These are phyloP conservation scores for Hestina assimilis DNA, from an alignment of 1,140 invertebrate species.

Conservation along the genomic window DNA sequence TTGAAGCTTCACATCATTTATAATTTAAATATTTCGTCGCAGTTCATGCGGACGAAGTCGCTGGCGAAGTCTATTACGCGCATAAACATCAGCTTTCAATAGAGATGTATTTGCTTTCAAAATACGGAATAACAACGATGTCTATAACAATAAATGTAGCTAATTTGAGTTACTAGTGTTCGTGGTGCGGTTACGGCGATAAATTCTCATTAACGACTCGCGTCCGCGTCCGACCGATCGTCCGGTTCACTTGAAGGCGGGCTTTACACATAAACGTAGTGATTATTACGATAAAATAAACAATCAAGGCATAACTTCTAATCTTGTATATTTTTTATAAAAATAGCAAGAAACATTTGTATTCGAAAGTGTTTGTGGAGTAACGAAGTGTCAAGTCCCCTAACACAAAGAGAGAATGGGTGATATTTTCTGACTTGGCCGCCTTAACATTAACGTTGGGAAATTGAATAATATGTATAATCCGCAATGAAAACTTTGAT, in stretches of 20 bases:
- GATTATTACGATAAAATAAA: constrained; percentile 3
- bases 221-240: constrained; percentile 37
- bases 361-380: no score
- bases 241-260: constrained; percentile 4
- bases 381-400: no score
- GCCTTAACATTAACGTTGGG: no score
- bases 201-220: constrained; percentile 47
- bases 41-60: no score
- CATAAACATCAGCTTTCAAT: not conserved
- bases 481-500: no score
- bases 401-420: no score
- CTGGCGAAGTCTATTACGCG: not conserved
- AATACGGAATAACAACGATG: constrained; percentile 43
- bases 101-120: not conserved
- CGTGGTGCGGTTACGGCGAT: constrained; percentile 40
- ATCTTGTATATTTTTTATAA: not conserved
- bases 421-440: no score
- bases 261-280: not conserved
- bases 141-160: constrained; percentile 44
- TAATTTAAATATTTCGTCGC: no score
- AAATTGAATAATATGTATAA: no score
- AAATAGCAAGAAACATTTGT: not conserved
- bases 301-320: not conserved
- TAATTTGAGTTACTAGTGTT: constrained; percentile 49
- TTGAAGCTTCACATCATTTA: no score